These are phyloP conservation scores for Papilio protenor DNA, from an alignment of 2,888 invertebrate species.

Conservation along the genomic window DNA sequence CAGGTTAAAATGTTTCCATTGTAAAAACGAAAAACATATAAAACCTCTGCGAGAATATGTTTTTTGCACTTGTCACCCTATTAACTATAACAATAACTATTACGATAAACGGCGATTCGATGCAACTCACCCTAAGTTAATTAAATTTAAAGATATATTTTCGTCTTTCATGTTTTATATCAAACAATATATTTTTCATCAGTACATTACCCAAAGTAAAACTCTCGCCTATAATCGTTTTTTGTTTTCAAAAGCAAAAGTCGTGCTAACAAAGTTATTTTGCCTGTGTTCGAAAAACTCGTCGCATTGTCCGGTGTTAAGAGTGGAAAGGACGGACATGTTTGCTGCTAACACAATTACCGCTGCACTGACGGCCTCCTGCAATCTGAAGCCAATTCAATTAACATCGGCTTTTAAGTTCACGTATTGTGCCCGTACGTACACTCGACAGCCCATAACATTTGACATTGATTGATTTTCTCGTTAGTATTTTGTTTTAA, in stretches of 20 bases:
- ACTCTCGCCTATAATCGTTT: not conserved
- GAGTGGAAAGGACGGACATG: conserved; percentile 63
- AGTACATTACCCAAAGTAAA: not conserved
- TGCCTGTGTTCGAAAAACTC: conserved; percentile 56
- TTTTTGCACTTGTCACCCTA: no score
- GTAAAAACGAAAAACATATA: no score
- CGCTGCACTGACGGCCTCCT: conserved; percentile 65
- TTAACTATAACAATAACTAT: no score
- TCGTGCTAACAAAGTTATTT: conserved; percentile 45
- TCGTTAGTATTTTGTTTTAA: not conserved
- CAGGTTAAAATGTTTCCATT: no score
- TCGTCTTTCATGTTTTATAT: not conserved
- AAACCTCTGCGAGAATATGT: no score
- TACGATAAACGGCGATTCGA: no score
- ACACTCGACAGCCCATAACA: conserved; percentile 23
- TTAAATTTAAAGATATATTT: not conserved
- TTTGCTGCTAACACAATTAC: conserved; percentile 78
- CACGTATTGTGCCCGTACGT: conserved; percentile 57
- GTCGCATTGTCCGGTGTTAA: conserved; percentile 60
- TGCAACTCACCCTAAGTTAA: no score
- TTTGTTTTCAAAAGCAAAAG: not conserved
- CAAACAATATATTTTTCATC: not conserved
- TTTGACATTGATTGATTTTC: conserved; percentile 11
- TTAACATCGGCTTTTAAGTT: conserved; percentile 80
- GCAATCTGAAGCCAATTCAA: conserved; percentile 81